Evolutionary conservation across 2,888 invertebrate genomes (phyloP).

Genomic region (Cosmorhoe ocellata): DNA sequence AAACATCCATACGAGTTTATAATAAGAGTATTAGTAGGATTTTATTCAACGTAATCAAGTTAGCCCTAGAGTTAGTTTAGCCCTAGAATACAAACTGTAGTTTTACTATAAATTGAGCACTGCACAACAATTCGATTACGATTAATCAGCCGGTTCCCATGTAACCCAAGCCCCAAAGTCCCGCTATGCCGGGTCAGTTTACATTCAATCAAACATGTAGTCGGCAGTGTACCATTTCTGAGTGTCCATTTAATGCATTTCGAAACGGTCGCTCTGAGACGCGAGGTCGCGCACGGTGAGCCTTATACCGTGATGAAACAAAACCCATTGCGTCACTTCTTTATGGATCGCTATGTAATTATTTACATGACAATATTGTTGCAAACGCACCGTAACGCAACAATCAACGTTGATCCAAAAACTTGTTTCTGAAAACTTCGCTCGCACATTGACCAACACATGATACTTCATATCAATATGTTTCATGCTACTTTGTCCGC

Average conservation of each 20-base stretch:
- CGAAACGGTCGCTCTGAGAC: conserved; percentile 77
- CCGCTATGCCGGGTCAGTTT: conserved; percentile 54
- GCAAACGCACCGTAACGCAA: conserved; percentile 52
- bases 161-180: conserved; percentile 19
- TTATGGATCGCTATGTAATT: conserved; percentile 73
- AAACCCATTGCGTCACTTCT: conserved; percentile 77
- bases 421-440: conserved; percentile 2
- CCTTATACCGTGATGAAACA: conserved; percentile 77
- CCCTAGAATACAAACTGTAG: too few relatives aligned
- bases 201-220: conserved; percentile 59
- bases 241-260: conserved; percentile 81
- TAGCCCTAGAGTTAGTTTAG: too few relatives aligned
- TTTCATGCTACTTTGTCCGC: too few relatives aligned
- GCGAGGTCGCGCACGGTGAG: conserved; percentile 75
- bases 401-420: conserved; percentile 27
- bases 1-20: too few relatives aligned
- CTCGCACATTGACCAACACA: conserved; percentile 22
- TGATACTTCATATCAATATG: conserved; percentile 42
- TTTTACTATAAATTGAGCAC: too few relatives aligned
- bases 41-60: too few relatives aligned
- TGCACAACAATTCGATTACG: conserved; percentile 12
- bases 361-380: conserved; percentile 75
- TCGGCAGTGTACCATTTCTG: conserved; percentile 58
- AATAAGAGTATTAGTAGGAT: too few relatives aligned
- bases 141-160: conserved; percentile 26